Evolutionary conservation across 1,140 invertebrate species (phyloP).

Genomic region (Lycorma delicatula): DNA sequence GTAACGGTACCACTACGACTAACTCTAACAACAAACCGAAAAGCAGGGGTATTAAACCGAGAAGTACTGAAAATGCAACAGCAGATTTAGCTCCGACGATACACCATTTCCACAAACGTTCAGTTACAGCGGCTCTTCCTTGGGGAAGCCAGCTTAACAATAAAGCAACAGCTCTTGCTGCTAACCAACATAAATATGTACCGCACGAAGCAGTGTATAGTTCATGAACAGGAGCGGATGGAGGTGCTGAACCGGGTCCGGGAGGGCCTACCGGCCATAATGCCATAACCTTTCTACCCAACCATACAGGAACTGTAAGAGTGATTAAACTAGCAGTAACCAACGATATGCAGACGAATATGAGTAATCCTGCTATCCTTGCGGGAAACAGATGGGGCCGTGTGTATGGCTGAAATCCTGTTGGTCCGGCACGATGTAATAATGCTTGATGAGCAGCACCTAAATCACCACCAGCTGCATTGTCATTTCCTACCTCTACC

Average conservation of each 20-base stretch:
- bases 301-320: conserved; percentile 81
- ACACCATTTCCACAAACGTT: conserved; percentile 33
- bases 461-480: conserved; percentile 47
- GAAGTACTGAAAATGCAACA: conserved; percentile 65
- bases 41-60: conserved; percentile 86
- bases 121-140: conserved; percentile 43
- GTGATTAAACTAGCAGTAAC: conserved; percentile 72
- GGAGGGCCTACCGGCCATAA: conserved; percentile 62
- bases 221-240: conserved; percentile 71
- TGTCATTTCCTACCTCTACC: conserved; percentile 15
- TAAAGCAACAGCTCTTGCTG: conserved; percentile 65
- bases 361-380: conserved; percentile 64
- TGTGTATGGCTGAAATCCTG: conserved; percentile 80
- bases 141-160: conserved; percentile 79
- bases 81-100: conserved; percentile 55
- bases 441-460: conserved; percentile 77
- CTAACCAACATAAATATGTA: conserved; percentile 87
- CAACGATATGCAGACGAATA: conserved; percentile 75
- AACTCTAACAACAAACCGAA: conserved; percentile 87
- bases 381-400: conserved; percentile 73
- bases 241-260: conserved; percentile 39
- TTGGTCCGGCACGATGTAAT: conserved; percentile 64
- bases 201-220: conserved; percentile 92
- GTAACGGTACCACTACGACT: conserved; percentile 82
- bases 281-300: conserved; percentile 80